Conservation (phyloP, 1,140 invertebrate species). For the Paraescarpia echinospica region DNA sequence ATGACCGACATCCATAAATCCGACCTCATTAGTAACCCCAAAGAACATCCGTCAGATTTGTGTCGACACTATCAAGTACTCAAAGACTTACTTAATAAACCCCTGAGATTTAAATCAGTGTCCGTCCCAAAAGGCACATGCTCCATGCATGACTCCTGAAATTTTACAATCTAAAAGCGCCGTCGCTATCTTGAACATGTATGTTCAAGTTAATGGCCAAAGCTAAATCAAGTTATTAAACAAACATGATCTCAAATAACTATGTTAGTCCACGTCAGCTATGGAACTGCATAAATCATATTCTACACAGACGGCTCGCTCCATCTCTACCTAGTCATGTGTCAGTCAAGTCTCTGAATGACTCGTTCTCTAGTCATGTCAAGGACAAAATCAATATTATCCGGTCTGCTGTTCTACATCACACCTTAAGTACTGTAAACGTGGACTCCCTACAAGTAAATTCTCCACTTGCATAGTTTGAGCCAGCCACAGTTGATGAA, state of each 20-base stretch:
- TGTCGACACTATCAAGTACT: no score
- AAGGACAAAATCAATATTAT: background rate
- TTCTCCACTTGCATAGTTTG: background rate
- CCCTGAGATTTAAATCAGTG: background rate
- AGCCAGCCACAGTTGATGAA: background rate
- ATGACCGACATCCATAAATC: no score
- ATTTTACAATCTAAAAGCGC: background rate
- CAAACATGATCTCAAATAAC: no score
- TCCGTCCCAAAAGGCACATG: background rate
- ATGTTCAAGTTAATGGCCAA: background rate
- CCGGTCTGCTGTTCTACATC: background rate
- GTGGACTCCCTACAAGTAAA: background rate
- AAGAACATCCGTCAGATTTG: no score
- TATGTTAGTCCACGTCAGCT: background rate
- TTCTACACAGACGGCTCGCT: background rate
- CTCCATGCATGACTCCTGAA: background rate
- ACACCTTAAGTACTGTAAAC: background rate
- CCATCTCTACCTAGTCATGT: background rate
- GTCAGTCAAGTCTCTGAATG: background rate
- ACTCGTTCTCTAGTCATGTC: background rate
- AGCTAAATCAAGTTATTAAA: background rate
- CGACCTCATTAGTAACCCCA: no score
- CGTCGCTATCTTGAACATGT: background rate
- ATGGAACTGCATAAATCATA: background rate
- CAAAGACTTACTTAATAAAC: background rate